Evolutionary conservation across 2,113 vertebrate species (phyloP).

Genomic region (Callocephalon fimbriatum): DNA sequence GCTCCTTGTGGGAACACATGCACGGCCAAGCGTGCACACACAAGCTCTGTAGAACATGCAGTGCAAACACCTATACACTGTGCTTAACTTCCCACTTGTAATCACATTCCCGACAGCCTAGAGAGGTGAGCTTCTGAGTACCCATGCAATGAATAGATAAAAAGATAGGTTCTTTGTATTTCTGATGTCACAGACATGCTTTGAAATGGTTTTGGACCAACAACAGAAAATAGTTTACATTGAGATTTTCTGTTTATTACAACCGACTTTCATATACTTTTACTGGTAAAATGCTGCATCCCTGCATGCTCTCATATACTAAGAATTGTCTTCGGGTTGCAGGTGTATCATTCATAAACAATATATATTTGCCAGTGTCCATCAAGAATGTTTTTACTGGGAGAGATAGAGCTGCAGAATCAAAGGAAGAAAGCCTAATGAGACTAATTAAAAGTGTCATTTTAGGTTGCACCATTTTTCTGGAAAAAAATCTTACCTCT

Average conservation of each 20-base stretch:
- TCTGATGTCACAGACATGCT: neutral
- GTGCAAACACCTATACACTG: neutral
- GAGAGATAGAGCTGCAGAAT: neutral
- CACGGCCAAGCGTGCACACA: neutral
- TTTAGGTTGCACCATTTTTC: neutral
- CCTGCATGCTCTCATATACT: neutral
- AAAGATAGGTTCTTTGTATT: neutral
- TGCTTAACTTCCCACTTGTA: neutral
- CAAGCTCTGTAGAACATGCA: accelerated
- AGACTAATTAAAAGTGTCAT: neutral
- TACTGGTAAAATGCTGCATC: neutral
- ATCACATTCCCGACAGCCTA: neutral
- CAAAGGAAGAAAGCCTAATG: neutral
- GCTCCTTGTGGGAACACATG: neutral
- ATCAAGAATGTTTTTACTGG: neutral
- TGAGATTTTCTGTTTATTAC: neutral
- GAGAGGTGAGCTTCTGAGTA: neutral
- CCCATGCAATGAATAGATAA: neutral
- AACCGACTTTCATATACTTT: neutral
- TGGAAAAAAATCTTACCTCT: neutral
- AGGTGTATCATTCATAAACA: neutral
- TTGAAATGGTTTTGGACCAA: neutral
- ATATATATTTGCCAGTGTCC: slow-evolving; percentile 15
- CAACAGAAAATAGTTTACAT: neutral
- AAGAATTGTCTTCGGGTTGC: neutral